Base-by-base conservation (phyloP, 92 coral and sea anemone species). In the Paramuricea clavata region DNA sequence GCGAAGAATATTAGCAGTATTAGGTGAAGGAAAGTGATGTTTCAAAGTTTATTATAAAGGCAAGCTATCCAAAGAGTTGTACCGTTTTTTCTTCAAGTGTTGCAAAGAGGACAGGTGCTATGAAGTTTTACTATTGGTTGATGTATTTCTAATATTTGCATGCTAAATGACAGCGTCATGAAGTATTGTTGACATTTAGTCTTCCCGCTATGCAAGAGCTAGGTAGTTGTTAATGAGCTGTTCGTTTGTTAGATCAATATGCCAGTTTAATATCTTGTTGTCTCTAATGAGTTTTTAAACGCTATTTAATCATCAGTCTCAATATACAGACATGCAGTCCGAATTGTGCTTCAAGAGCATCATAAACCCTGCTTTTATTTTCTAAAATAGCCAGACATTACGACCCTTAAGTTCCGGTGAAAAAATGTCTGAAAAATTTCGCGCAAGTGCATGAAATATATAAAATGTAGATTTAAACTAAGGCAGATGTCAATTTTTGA, bases 211-310 rank as follows among this genome's bases (percentile, higher is more conserved):
- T 12, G 41, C 27, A 0, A 28, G 47, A 54, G 47, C 60, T 30
- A 49, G 68, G 22, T 32, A 76, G 47, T 56, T 60, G 72, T 54
- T 76, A 76, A 76, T 76, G 82, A 76, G 82, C 60, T n/a, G 43
- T 49, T 31, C 82, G 82, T 76, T 76, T 76, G 82, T 76, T 52
- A 56, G 82, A 76, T 74, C 54, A 72, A 74, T 76, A 76, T 56
- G 64, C 44, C 82, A 76, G 82, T 76, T 76, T 76, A 76, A 76
- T 76, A 76, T 76, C 82, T 76, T 56, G 68, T 76, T 36, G 82
- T 36, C 82, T 76, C 82, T 76, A 76, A 76, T 76, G 82, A 76
- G 82, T 76, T 76, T 76, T 76, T 49, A 76, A 76, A 76, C 68
- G 82, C 68, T 44, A 76, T 76, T 76, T 76, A 52, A 76, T 76